Percentiles rank a stretch among this genome's conserved stretches.
phyloP scores from a whole-genome alignment of 2,113 vertebrate species.

The Fulmarus glacialis region DNA sequence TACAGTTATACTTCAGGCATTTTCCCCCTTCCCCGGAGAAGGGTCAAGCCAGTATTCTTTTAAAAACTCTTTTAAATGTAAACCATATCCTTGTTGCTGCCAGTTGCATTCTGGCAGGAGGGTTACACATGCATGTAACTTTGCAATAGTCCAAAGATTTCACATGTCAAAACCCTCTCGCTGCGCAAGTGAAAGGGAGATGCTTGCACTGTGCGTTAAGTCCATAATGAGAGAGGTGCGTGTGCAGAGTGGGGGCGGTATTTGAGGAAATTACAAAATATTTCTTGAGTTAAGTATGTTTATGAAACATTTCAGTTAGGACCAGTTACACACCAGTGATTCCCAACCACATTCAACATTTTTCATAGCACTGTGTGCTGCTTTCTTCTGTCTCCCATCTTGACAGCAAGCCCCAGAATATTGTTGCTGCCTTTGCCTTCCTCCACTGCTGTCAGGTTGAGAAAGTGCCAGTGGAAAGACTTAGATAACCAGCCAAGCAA shows the following conservation, averaged over 20 bases:
- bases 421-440: neutral
- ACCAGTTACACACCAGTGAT: neutral
- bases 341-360: neutral
- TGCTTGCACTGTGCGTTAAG: neutral
- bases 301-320: neutral
- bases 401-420: neutral
- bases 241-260: accelerated
- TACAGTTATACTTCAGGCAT: neutral
- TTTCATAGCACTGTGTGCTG: neutral
- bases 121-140: neutral
- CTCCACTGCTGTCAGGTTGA: neutral
- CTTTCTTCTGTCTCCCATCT: neutral
- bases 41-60: neutral
- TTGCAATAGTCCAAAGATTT: neutral
- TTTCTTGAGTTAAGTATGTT: conserved; percentile 22
- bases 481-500: conserved; percentile 44
- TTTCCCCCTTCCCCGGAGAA: neutral
- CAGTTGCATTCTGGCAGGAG: neutral
- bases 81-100: neutral
- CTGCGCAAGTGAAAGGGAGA: neutral
- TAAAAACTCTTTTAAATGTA: neutral
- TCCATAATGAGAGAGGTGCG: neutral
- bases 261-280: conserved; percentile 24
- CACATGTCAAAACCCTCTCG: neutral
- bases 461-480: conserved; percentile 24